Conservation (phyloP, 2,888 invertebrate genomes). For the Platycnemis pennipes region DNA sequence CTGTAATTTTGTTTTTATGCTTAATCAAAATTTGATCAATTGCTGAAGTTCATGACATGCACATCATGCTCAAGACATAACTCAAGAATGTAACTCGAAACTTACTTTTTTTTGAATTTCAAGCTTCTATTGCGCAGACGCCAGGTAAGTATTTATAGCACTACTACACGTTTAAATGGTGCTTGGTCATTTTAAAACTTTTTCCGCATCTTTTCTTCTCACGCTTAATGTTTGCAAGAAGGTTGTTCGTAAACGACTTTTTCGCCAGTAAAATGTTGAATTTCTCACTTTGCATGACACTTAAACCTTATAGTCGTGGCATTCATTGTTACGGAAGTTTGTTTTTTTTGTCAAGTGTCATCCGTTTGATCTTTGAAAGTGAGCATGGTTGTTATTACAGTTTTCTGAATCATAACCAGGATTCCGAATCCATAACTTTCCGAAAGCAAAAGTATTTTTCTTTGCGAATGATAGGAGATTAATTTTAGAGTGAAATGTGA, state of each 20-base stretch:
- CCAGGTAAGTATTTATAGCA: conserved; percentile 4
- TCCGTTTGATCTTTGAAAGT: too few relatives aligned
- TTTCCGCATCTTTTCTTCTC: background rate
- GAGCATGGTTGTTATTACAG: too few relatives aligned
- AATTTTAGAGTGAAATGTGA: too few relatives aligned
- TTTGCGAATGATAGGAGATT: too few relatives aligned
- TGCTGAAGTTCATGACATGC: too few relatives aligned
- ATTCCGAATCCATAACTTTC: too few relatives aligned
- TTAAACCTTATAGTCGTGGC: background rate
- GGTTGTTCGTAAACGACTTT: background rate
- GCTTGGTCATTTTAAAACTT: background rate
- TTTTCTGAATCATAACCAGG: too few relatives aligned
- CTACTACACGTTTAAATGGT: background rate
- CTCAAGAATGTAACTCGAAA: too few relatives aligned
- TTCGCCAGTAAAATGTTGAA: background rate
- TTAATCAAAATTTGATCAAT: too few relatives aligned
- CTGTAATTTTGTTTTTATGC: too few relatives aligned
- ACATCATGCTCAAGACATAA: too few relatives aligned
- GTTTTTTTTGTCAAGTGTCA: background rate
- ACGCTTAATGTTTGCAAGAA: background rate
- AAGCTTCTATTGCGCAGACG: conserved; percentile 30
- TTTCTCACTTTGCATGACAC: background rate
- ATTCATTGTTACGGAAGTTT: background rate
- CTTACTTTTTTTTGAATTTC: conserved; percentile 11
- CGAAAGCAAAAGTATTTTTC: too few relatives aligned